Base-by-base conservation (phyloP, 2,113 vertebrate species). In the Sylvilagus bachmani region DNA sequence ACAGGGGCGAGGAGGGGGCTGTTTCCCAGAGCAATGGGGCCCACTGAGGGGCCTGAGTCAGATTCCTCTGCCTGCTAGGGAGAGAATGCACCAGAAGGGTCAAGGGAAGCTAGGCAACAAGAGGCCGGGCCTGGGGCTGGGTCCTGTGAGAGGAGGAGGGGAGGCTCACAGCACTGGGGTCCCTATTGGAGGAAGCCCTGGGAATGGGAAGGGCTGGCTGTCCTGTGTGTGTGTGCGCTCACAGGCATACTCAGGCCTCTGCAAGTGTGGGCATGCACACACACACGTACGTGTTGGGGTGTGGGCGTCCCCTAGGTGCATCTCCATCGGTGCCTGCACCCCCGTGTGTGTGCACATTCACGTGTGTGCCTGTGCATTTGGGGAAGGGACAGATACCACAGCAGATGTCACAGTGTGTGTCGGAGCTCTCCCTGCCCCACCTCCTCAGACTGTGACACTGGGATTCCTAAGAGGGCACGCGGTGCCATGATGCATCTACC, bases 281-380 rank as follows among this genome's bases (percentile, higher is more conserved):
- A 58, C 55, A 58, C 55, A 58, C 55, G 14, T 58, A 58, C 14
- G 55, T 14, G 55, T 16, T 51, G 0, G 33, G 9, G 10, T 10
- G 5, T 71, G 49, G 27, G 36, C 11, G 5, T n/a, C 61, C 51
- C 71, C 33, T 3, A 25, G 9, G 2, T 24, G 8, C n/a, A 10
- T 24, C 3, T 77, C 9, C 12, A 1, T 27, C 33, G 29, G 9
- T 2, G 6, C 2, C 38, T 78, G 19, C 2, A 27, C 25, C 12
- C 2, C 2, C 4, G 1, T 16, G 1, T 12, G 4, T 24, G 7
- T 58, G 66, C 13, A 16, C 44, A 38, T 3, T 19, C 19, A 36
- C 7, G 1, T 0, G 14, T 44, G 44, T 10, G 17, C 44, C 4
- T 33, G 0, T 14, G 10, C 25, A 0, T 51, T 19, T 16, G 84